These are phyloP conservation scores for Daktulosphaira vitifoliae DNA, from an alignment of 1,140 invertebrate species.

Conservation along the genomic window DNA sequence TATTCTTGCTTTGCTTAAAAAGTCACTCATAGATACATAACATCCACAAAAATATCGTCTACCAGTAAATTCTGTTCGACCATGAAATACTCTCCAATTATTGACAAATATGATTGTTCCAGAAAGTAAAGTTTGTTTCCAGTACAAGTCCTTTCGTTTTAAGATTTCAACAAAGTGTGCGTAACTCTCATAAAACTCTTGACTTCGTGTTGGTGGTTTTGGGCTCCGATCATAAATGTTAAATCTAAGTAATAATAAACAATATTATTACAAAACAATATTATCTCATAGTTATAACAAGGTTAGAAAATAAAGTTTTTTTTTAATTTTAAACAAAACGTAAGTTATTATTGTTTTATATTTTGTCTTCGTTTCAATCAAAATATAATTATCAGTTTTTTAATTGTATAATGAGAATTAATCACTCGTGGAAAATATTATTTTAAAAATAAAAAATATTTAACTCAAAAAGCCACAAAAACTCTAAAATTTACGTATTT, in stretches of 20 bases:
- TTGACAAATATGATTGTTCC: constrained; percentile 61
- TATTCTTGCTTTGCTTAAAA: constrained; percentile 48
- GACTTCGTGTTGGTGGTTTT: constrained; percentile 47
- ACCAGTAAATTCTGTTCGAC: constrained; percentile 56
- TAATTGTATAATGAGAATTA: too few species aligned
- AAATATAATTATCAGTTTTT: too few species aligned
- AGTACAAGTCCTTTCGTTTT: constrained; percentile 46
- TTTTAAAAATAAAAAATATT: too few species aligned
- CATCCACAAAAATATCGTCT: constrained; percentile 50
- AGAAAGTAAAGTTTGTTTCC: constrained; percentile 53
- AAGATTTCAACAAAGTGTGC: constrained; percentile 50
- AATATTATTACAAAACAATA: neutral
- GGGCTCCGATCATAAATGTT: constrained; percentile 61
- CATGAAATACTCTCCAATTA: constrained; percentile 67
- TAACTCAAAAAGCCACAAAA: too few species aligned
- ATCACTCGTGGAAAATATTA: too few species aligned
- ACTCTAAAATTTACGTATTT: too few species aligned
- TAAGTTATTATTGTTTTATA: too few species aligned
- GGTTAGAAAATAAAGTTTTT: too few species aligned
- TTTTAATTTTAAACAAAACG: too few species aligned
- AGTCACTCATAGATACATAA: constrained; percentile 55
- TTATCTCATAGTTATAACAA: too few species aligned
- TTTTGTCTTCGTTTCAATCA: too few species aligned
- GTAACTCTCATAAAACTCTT: constrained; percentile 55
- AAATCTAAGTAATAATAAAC: constrained; percentile 44